phyloP scores from a whole-genome alignment of 2,797 vertebrate species.

The Pipistrellus nathusii region DNA sequence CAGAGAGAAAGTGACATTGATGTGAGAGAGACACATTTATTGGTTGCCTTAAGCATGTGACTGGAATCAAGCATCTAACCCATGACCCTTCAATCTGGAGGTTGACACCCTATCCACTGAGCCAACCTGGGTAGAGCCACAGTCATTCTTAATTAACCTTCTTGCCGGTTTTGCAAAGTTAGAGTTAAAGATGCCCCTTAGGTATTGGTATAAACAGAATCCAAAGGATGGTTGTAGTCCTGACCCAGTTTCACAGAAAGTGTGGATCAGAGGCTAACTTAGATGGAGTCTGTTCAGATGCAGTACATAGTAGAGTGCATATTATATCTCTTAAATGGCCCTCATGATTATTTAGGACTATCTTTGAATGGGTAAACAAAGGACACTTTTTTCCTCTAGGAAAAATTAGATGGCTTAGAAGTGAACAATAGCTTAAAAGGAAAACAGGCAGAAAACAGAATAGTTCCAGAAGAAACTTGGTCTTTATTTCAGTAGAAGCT shows the following conservation, averaged over 20 bases:
- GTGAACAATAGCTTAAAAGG: background rate
- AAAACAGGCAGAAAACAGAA: background rate
- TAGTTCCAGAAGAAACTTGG: background rate
- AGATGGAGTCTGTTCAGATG: background rate
- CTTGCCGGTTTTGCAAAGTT: slow-evolving; percentile 12
- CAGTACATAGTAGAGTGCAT: background rate
- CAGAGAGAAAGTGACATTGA: no score
- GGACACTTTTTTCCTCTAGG: background rate
- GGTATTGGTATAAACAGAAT: background rate
- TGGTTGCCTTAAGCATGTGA: no score
- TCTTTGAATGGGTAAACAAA: slow-evolving; percentile 33
- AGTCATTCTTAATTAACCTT: background rate
- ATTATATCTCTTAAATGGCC: background rate
- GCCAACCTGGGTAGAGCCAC: background rate
- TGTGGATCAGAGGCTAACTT: background rate
- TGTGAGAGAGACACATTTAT: no score
- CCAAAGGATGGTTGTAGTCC: background rate
- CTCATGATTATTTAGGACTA: background rate
- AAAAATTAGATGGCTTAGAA: slow-evolving; percentile 33
- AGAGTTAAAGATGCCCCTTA: background rate
- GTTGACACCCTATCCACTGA: no score
- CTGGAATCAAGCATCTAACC: no score
- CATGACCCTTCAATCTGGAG: no score
- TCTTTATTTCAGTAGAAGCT: background rate
- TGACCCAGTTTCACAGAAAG: background rate